Evolutionary conservation across 2,113 vertebrate species (phyloP).

Genomic region (Turnix velox): DNA sequence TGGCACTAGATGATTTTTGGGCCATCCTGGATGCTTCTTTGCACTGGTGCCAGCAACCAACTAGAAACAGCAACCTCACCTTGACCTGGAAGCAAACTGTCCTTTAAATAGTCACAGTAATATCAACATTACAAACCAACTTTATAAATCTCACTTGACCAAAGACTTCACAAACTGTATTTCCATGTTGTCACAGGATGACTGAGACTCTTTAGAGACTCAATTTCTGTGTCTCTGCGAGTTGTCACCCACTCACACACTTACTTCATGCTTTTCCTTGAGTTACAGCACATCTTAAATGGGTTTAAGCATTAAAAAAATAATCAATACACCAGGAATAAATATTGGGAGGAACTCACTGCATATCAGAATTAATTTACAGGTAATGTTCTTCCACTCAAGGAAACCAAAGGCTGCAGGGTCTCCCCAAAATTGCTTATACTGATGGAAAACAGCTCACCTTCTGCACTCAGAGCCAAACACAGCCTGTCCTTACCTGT

Average conservation of each 20-base stretch:
- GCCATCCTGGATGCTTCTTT: too few relatives aligned
- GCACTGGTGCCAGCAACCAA: background rate
- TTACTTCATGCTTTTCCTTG: background rate
- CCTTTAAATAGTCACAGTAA: fast-evolving
- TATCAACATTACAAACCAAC: background rate
- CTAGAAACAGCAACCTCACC: background rate
- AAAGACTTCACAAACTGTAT: background rate
- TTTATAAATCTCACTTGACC: background rate
- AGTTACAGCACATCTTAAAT: background rate
- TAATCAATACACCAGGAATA: background rate
- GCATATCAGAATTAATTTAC: background rate
- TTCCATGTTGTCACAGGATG: background rate
- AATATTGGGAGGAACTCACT: background rate
- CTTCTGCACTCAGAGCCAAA: background rate
- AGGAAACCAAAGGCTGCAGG: background rate
- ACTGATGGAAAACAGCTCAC: background rate
- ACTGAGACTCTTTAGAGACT: background rate
- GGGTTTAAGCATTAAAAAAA: background rate
- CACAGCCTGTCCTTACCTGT: background rate
- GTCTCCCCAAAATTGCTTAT: background rate
- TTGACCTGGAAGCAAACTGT: background rate
- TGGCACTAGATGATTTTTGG: background rate
- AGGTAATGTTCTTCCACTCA: background rate
- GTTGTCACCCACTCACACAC: background rate
- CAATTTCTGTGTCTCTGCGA: background rate